Conservation (phyloP, 2,797 vertebrate genomes). For the Cetoscarus ocellatus region DNA sequence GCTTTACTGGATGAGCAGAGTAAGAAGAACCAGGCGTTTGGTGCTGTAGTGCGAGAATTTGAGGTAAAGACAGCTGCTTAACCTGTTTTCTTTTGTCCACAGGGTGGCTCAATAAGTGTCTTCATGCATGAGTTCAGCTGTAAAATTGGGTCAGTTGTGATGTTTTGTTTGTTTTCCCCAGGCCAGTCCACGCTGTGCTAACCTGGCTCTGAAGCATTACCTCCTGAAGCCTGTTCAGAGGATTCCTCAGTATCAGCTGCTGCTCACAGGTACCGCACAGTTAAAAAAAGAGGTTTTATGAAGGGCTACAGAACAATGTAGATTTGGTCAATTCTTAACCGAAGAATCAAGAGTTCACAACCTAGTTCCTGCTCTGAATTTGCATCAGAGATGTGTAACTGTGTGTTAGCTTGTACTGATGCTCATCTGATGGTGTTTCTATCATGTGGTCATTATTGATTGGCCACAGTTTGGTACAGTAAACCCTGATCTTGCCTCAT, state of each 20-base stretch:
- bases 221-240: slow-evolving; percentile 97
- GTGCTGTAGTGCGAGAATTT: slow-evolving; percentile 90
- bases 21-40: slow-evolving; percentile 91
- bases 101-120: neutral
- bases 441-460: no score
- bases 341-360: no score
- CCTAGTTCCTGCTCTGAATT: no score
- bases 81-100: slow-evolving; percentile 60
- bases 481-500: no score
- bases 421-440: no score
- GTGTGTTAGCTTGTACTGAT: no score
- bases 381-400: no score
- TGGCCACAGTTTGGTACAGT: no score
- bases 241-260: slow-evolving; percentile 96
- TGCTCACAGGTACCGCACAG: slow-evolving; percentile 90
- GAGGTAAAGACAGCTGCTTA: slow-evolving; percentile 86
- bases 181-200: slow-evolving; percentile 94
- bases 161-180: slow-evolving; percentile 68
- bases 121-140: slow-evolving; percentile 19
- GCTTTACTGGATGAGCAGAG: slow-evolving; percentile 94
- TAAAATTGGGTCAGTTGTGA: slow-evolving; percentile 3
- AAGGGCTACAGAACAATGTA: no score
- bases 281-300: neutral
- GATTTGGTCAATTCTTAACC: no score
- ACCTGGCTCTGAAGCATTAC: slow-evolving; percentile 95